Base-by-base conservation (phyloP, 2,797 vertebrate species). In the Allobates femoralis region DNA sequence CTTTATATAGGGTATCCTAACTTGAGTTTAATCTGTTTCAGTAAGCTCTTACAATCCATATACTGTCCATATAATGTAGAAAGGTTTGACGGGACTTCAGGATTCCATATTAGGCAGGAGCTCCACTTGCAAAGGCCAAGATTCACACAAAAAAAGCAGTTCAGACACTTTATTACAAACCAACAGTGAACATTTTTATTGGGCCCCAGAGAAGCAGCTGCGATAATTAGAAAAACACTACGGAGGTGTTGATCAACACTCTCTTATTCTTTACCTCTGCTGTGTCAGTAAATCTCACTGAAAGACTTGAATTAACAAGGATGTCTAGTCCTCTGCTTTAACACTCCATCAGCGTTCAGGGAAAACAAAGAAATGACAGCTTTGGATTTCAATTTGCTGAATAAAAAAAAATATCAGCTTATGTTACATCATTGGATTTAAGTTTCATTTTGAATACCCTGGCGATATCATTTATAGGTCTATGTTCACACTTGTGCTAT, bases 21-120 rank as follows among this genome's bases (percentile, higher is more conserved):
- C 93, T 93, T 92, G 91, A 94, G 92, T 93, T 94, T 94, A 94
- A 95, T 94, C 93, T 94, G 89, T 93, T 91, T 93, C 90, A 89
- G 91, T 89, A 91, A 94, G 90, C 77, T 92, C 89, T 91, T 91
- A 90, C 90, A 89, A 92, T 92, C 92, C 91, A 89, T 78, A 92
- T 89, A 92, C 92, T 93, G 92, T 93, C 91, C 90, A 86, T 88
- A 89, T 81, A 89, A 78, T 77, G 90, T 86, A 92, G 92, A 60
- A 74, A 92, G 89, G 78, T 91, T 88, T 85, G 58, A 88, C 78
- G 80, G 75, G 86, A 88, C 91, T 93, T 93, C 91, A 94, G 91
- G 93, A 93, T 92, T 93, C 86, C 90, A 89, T 88, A 90, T 89
- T 90, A 92, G 89, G 91, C 89, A 90, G 90, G 91, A 85, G 90